Percentiles rank a stretch among this genome's conserved stretches.
Conservation (phyloP, 2,113 vertebrate genomes). For the Sialia sialis region DNA sequence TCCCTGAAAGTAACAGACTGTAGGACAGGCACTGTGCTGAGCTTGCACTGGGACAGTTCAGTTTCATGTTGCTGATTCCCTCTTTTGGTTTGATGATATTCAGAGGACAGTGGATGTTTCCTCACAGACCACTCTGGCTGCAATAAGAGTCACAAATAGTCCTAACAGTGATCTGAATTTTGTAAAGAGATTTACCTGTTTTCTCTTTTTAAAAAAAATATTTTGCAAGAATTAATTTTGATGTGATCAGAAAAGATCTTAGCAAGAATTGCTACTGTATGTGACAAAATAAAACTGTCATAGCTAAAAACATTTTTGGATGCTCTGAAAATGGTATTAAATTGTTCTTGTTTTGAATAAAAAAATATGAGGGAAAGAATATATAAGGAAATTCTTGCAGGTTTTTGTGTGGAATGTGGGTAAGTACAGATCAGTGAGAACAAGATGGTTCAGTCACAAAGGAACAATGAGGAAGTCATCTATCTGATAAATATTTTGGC, state of each 20-base stretch:
- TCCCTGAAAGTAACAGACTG: background rate
- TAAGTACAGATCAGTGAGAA: background rate
- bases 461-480: background rate
- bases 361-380: accelerated
- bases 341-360: background rate
- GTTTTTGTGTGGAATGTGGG: background rate
- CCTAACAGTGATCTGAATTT: background rate
- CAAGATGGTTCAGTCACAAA: background rate
- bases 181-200: background rate
- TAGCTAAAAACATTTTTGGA: background rate
- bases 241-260: background rate
- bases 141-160: background rate
- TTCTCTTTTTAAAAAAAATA: background rate
- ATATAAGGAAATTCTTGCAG: background rate
- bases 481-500: background rate
- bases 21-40: background rate
- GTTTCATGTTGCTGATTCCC: background rate
- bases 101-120: background rate
- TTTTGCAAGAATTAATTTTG: background rate
- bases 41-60: accelerated
- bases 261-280: background rate
- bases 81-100: background rate
- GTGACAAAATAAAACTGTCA: background rate
- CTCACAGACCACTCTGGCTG: background rate
- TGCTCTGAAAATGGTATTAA: background rate